Conservation (phyloP, 1,140 invertebrate genomes). For the Nymphalis io region DNA sequence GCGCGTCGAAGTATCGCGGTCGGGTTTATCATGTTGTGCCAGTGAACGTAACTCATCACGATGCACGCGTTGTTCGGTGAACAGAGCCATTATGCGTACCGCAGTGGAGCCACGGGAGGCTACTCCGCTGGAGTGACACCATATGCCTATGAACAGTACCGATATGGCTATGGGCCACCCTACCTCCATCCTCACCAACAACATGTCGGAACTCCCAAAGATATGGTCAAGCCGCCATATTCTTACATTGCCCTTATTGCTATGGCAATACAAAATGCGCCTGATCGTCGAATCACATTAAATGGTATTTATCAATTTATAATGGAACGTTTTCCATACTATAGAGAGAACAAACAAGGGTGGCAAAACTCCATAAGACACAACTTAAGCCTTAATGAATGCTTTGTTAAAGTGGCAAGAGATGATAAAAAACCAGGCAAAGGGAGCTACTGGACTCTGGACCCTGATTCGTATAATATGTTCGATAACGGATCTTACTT, state of each 20-base stretch:
- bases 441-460: constrained; percentile 98
- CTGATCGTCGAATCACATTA: constrained; percentile 96
- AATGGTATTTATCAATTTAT: constrained; percentile 99
- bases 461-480: constrained; percentile 98
- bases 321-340: constrained; percentile 98
- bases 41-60: constrained; percentile 62
- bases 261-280: constrained; percentile 97
- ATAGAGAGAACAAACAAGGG: constrained; percentile 97
- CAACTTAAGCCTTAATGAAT: constrained; percentile 98
- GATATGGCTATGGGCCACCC: constrained; percentile 85
- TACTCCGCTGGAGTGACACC: constrained; percentile 80
- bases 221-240: constrained; percentile 98
- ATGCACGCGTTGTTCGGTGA: constrained; percentile 95
- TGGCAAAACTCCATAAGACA: constrained; percentile 98
- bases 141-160: constrained; percentile 87
- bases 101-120: constrained; percentile 69
- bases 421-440: constrained; percentile 98
- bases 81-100: constrained; percentile 87
- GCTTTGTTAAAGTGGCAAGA: constrained; percentile 96
- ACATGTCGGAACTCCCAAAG: constrained; percentile 86
- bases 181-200: constrained; percentile 86
- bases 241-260: constrained; percentile 99
- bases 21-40: constrained; percentile 65
- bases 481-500: constrained; percentile 98
- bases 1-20: constrained; percentile 63